phyloP scores from a whole-genome alignment of 2,113 vertebrate species.

The Carettochelys insculpta region DNA sequence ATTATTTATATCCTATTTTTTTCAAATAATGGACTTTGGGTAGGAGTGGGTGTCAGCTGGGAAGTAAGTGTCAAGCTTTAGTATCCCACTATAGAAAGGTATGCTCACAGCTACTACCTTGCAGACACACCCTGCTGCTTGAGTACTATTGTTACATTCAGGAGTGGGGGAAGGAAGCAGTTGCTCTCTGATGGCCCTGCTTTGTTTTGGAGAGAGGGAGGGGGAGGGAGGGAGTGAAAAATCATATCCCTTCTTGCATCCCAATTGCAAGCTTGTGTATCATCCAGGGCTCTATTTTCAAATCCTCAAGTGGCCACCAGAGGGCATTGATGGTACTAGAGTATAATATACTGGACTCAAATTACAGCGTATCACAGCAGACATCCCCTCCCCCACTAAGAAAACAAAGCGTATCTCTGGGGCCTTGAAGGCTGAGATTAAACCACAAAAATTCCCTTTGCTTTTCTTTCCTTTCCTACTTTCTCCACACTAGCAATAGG shows the following conservation, averaged over 20 bases:
- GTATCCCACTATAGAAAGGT: rapidly evolving
- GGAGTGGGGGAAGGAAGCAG: background rate
- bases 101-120: background rate
- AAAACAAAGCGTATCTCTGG: background rate
- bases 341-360: background rate
- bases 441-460: rapidly evolving
- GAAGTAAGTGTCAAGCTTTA: rapidly evolving
- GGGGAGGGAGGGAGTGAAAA: too few species aligned
- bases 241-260: rapidly evolving
- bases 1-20: background rate
- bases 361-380: rapidly evolving
- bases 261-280: background rate
- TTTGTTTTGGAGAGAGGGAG: too few species aligned
- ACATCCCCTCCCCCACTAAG: background rate
- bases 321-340: conserved; percentile 44
- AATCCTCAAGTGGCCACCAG: conserved; percentile 42
- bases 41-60: rapidly evolving
- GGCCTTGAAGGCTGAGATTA: rapidly evolving
- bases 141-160: background rate
- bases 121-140: background rate
- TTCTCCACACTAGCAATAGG: rapidly evolving
- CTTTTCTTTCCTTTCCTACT: background rate
- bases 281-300: background rate
- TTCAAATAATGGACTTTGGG: background rate
- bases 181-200: background rate